phyloP scores from a whole-genome alignment of 2,888 invertebrate genomes.

The Acrobasis repandana region DNA sequence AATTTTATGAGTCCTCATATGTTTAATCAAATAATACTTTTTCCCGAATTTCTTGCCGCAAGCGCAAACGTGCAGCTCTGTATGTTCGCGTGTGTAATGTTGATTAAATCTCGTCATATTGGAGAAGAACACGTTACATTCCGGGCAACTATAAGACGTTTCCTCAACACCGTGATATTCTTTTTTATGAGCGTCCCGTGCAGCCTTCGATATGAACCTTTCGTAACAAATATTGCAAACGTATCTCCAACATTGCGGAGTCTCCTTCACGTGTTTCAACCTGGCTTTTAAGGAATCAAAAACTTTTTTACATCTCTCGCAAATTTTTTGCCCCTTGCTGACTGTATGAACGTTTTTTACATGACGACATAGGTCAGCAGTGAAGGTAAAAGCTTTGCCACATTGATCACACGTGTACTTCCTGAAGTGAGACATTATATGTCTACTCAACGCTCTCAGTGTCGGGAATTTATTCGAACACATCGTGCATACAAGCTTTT shows the following conservation, averaged over 20 bases:
- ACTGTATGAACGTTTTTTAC: neutral
- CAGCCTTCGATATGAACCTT: slow-evolving; percentile 49
- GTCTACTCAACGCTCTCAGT: slow-evolving; percentile 36
- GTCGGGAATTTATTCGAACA: slow-evolving; percentile 10
- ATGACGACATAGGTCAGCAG: slow-evolving; percentile 22
- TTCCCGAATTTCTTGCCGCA: slow-evolving; percentile 64
- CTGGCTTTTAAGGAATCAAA: slow-evolving; percentile 41
- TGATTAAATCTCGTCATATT: slow-evolving; percentile 44
- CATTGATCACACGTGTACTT: slow-evolving; percentile 37
- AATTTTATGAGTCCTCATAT: too few species aligned
- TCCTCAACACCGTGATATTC: slow-evolving; percentile 48
- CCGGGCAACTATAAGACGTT: slow-evolving; percentile 53
- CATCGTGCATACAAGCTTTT: slow-evolving; percentile 29
- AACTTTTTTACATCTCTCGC: slow-evolving; percentile 43
- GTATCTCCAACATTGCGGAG: slow-evolving; percentile 54
- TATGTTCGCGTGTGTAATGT: slow-evolving; percentile 58
- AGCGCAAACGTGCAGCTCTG: slow-evolving; percentile 49
- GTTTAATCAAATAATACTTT: too few species aligned
- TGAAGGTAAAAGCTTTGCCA: slow-evolving; percentile 15
- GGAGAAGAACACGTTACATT: slow-evolving; percentile 49
- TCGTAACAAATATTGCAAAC: slow-evolving; percentile 54
- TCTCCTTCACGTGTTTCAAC: slow-evolving; percentile 42
- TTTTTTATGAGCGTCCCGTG: slow-evolving; percentile 50
- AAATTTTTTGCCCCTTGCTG: slow-evolving; percentile 36
- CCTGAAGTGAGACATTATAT: slow-evolving; percentile 37